These are phyloP conservation scores for Cylas formicarius DNA, from an alignment of 1,140 invertebrate species.

Conservation along the genomic window DNA sequence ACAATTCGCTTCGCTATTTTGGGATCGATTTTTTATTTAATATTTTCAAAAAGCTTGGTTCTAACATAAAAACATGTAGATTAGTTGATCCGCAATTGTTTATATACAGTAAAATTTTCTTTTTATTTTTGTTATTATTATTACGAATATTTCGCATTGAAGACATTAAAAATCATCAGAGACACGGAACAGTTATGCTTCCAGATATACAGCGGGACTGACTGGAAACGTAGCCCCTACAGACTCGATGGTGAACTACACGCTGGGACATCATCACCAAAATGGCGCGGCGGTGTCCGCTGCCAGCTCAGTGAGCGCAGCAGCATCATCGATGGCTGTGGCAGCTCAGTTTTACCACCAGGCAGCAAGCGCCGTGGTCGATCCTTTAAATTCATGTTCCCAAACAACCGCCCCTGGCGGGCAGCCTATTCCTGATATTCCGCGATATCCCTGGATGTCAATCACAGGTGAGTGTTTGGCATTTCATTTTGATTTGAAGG, in stretches of 20 bases:
- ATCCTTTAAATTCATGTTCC: conserved; percentile 55
- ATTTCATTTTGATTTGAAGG: too few relatives aligned
- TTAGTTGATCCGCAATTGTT: too few relatives aligned
- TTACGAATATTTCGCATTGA: too few relatives aligned
- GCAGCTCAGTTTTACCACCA: conserved; percentile 85
- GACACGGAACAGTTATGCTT: too few relatives aligned
- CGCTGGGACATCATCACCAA: conserved; percentile 65
- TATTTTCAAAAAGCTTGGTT: too few relatives aligned
- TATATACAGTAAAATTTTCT: too few relatives aligned
- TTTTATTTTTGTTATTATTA: too few relatives aligned
- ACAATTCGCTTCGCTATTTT: too few relatives aligned
- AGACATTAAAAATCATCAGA: too few relatives aligned
- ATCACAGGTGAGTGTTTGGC: conserved; percentile 79
- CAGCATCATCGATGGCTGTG: conserved; percentile 67
- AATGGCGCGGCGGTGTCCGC: conserved; percentile 59
- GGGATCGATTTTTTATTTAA: too few relatives aligned
- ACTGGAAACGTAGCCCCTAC: conserved; percentile 57
- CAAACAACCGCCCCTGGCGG: conserved; percentile 60
- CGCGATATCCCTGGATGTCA: conserved; percentile 94
- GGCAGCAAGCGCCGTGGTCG: conserved; percentile 60
- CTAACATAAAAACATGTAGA: too few relatives aligned
- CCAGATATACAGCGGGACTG: conserved; percentile 59
- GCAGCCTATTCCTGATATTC: conserved; percentile 75
- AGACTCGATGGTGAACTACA: conserved; percentile 76
- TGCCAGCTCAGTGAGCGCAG: conserved; percentile 54